Evolutionary conservation across 2,888 invertebrate species (phyloP).

Genomic region (Lydus trimaculatus): DNA sequence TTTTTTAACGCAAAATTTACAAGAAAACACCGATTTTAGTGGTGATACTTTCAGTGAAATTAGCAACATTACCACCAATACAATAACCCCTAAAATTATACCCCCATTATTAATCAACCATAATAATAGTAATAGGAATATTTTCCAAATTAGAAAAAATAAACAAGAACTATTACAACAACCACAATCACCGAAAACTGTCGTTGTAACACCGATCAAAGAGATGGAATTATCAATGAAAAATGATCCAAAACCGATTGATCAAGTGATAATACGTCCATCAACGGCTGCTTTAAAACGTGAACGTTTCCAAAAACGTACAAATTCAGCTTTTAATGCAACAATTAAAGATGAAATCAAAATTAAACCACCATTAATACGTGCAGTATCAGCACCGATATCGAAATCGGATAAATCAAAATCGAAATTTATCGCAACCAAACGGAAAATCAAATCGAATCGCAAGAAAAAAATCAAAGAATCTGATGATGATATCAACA

Average conservation of each 20-base stretch:
- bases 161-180: conserved; percentile 12
- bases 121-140: conserved; percentile 27
- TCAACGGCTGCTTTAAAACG: conserved; percentile 52
- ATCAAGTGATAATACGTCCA: conserved; percentile 51
- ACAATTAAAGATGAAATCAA: conserved; percentile 40
- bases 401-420: conserved; percentile 44
- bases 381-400: conserved; percentile 51
- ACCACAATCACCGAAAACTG: conserved; percentile 35
- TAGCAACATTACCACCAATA: conserved; percentile 4
- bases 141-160: conserved; percentile 39
- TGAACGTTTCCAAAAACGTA: conserved; percentile 56
- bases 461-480: conserved; percentile 15
- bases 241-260: conserved; percentile 35
- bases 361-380: conserved; percentile 50
- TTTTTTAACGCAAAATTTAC: conserved; percentile 65
- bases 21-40: conserved; percentile 33
- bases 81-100: conserved; percentile 38
- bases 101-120: conserved; percentile 37
- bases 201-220: conserved; percentile 51
- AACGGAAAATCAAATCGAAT: conserved; percentile 48
- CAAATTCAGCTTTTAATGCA: conserved; percentile 54
- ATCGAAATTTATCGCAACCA: conserved; percentile 51
- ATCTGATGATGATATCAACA: conserved; percentile 29
- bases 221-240: conserved; percentile 31
- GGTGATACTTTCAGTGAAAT: conserved; percentile 12